phyloP scores from a whole-genome alignment of 1,140 invertebrate genomes.

The Chionoecetes opilio region DNA sequence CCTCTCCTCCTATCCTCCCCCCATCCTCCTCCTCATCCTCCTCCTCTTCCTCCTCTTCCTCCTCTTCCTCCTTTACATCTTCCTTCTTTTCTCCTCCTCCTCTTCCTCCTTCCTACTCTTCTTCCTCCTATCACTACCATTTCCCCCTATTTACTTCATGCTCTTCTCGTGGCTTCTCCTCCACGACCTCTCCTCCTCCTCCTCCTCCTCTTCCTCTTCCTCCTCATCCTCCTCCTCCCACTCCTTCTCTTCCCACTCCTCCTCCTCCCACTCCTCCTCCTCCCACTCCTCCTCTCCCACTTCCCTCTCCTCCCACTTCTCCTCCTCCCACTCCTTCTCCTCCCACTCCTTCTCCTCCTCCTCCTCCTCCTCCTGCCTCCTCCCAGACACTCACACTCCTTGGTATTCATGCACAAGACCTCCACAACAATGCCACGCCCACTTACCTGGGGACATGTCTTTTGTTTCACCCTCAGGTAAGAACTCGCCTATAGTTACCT shows the following conservation, averaged over 20 bases:
- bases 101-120: background rate
- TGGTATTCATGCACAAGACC: conserved; percentile 2
- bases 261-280: background rate
- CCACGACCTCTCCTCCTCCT: background rate
- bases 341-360: background rate
- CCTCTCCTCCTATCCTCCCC: background rate
- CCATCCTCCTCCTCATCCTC: background rate
- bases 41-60: background rate
- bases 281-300: background rate
- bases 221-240: background rate
- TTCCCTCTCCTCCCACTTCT: background rate
- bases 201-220: background rate
- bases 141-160: background rate
- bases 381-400: background rate
- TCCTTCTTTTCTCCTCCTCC: background rate
- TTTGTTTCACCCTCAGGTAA: background rate
- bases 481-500: background rate
- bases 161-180: too few species aligned
- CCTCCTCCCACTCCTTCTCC: background rate
- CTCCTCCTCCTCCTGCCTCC: background rate
- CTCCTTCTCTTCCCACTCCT: background rate
- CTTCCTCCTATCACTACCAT: background rate
- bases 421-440: background rate
- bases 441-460: background rate
- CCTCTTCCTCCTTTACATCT: background rate